Percentiles rank a stretch among this genome's conserved stretches.
These are phyloP conservation scores for Hafferia zeledoni DNA, from an alignment of 2,797 vertebrate genomes.

Conservation along the genomic window DNA sequence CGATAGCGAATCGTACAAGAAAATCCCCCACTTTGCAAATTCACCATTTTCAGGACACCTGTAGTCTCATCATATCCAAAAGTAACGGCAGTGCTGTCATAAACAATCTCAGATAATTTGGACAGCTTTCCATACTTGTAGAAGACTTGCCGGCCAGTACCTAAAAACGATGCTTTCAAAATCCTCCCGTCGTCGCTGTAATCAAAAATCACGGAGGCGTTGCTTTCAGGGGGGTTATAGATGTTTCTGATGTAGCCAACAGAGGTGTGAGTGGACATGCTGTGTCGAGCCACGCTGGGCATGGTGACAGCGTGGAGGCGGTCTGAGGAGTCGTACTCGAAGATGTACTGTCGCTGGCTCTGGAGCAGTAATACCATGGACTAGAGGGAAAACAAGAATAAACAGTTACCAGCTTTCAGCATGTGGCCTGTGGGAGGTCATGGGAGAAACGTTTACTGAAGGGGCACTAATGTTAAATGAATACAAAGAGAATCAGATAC, in stretches of 20 bases:
- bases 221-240: conserved; percentile 97
- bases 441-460: neutral
- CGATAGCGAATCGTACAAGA: conserved; percentile 97
- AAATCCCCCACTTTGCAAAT: conserved; percentile 95
- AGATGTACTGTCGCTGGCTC: conserved; percentile 97
- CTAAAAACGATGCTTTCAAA: conserved; percentile 89
- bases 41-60: conserved; percentile 97
- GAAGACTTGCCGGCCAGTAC: conserved; percentile 94
- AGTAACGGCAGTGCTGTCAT: conserved; percentile 95
- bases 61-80: conserved; percentile 98
- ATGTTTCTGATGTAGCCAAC: conserved; percentile 97
- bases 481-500: neutral
- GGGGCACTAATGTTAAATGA: neutral
- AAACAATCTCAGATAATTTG: conserved; percentile 94
- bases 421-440: neutral
- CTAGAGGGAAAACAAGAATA: conserved; percentile 68
- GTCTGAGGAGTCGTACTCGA: conserved; percentile 93
- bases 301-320: conserved; percentile 95
- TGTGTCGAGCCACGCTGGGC: conserved; percentile 98
- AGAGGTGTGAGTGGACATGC: conserved; percentile 96
- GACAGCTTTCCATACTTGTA: conserved; percentile 98
- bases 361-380: conserved; percentile 98
- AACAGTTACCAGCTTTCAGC: neutral
- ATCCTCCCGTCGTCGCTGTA: conserved; percentile 94
- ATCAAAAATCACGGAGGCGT: conserved; percentile 95